Base-by-base conservation (phyloP, 2,888 invertebrate species). In the Blastobasis lacticolella region DNA sequence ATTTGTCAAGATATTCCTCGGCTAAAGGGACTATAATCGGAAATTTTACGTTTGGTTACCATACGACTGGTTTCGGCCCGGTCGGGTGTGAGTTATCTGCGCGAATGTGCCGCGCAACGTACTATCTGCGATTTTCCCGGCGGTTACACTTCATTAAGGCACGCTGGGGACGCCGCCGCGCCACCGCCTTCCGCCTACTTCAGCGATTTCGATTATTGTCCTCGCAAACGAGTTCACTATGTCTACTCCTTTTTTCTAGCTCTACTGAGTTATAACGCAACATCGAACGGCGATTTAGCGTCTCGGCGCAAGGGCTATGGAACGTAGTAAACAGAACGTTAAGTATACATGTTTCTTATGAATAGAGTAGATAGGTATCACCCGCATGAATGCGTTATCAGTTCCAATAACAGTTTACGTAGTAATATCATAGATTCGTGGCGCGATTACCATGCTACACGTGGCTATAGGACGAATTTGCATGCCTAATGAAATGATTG, bases 1-100 rank as follows among this genome's bases (percentile, higher is more conserved):
- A 83, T 86, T 86, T 87, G 85, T 87, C 86, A 85, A 82, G 86
- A 86, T 82, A 83, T 82, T 76, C 75, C 64, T 63, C 69, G 70
- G 73, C 72, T 75, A 75, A 77, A 79, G 76, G 81, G 81, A 78
- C 76, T 71, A 73, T 82, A 78, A 81, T 80, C 79, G 82, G 75
- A 77, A 76, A 77, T 83, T 81, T 83, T 81, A 82, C 82, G 78
- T 84, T 77, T 79, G 76, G 79, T 75, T 78, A 76, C 75, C 83
- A 81, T 81, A 81, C 68, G 79, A 70, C 65, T 55, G 63, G 64
- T 69, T 8, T 47, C 40, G 38, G 8, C 10, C 38, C 37, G 41
- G 38, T 6, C 23, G 48, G 48, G 8, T 8, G 8, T 8, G 46
- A 37, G 8, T 23, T 10, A 70, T 72, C 23, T 58, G 62, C 57